These are phyloP conservation scores for Coleophora flavipennella DNA, from an alignment of 2,888 invertebrate species.

Conservation along the genomic window DNA sequence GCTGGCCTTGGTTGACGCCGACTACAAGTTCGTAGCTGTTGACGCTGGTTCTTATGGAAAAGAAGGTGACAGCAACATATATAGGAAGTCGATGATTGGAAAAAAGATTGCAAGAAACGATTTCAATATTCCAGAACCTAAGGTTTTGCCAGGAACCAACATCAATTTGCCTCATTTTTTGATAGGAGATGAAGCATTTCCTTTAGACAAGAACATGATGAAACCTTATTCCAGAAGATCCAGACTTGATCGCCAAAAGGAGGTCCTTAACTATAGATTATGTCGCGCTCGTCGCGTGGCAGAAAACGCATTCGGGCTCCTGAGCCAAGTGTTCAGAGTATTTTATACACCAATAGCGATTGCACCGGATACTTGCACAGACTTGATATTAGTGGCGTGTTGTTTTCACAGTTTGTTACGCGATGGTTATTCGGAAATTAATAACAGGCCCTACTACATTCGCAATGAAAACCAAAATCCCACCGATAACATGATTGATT, in stretches of 20 bases:
- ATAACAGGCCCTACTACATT: no score
- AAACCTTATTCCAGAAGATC: constrained; percentile 13
- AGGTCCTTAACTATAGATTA: constrained; percentile 16
- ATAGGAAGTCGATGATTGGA: background rate
- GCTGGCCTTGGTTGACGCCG: background rate
- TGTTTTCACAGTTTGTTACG: no score
- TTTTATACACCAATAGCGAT: constrained; percentile 16
- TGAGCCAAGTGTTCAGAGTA: constrained; percentile 13
- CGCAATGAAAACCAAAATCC: no score
- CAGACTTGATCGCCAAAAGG: constrained; percentile 9
- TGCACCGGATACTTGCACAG: no score
- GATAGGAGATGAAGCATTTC: no score
- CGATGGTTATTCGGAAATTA: no score
- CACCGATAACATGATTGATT: no score
- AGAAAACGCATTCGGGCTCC: constrained; percentile 15
- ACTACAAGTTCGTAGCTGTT: background rate
- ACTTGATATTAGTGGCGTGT: no score
- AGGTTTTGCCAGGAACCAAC: no score
- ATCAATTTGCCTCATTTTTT: no score
- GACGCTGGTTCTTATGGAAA: background rate
- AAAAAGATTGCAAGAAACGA: background rate
- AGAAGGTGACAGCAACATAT: background rate
- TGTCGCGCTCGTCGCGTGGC: constrained; percentile 12
- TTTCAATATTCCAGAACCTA: background rate
- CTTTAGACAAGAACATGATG: constrained; percentile 14